These are phyloP conservation scores for Lutraria rhynchaena DNA, from an alignment of 1,140 invertebrate genomes.

Conservation along the genomic window DNA sequence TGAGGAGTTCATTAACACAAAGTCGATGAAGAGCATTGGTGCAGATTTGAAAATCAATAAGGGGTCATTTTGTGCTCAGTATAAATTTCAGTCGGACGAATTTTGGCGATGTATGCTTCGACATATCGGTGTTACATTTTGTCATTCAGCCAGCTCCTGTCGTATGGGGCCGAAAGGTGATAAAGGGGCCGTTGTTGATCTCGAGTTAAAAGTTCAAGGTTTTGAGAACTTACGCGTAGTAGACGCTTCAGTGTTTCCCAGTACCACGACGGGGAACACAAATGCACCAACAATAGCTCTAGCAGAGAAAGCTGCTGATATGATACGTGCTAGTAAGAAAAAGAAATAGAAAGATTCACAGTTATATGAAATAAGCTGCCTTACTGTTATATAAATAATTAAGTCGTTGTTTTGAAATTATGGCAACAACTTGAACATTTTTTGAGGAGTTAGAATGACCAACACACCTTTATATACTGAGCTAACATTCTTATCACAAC, in stretches of 20 bases:
- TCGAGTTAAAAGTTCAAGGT: slow-evolving; percentile 83
- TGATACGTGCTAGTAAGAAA: slow-evolving; percentile 83
- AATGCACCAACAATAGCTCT: slow-evolving; percentile 93
- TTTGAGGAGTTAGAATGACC: too few species aligned
- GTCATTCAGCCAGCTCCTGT: slow-evolving; percentile 94
- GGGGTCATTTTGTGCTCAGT: slow-evolving; percentile 35
- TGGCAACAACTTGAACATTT: too few species aligned
- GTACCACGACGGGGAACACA: slow-evolving; percentile 86
- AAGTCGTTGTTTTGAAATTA: too few species aligned
- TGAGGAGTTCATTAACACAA: slow-evolving; percentile 51
- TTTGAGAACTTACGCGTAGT: slow-evolving; percentile 62
- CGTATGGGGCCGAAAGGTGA: slow-evolving; percentile 96
- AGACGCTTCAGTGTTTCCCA: slow-evolving; percentile 72
- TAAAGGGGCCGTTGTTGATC: slow-evolving; percentile 92
- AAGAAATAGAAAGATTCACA: too few species aligned
- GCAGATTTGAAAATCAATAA: slow-evolving; percentile 27
- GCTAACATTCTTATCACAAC: too few species aligned
- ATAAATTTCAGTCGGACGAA: slow-evolving; percentile 67
- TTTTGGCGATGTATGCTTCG: slow-evolving; percentile 78
- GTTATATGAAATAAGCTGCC: too few species aligned
- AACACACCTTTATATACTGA: too few species aligned
- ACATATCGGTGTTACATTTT: slow-evolving; percentile 85
- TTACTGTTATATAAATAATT: too few species aligned
- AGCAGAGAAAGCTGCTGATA: slow-evolving; percentile 91
- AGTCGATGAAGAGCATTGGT: slow-evolving; percentile 56